phyloP scores from a whole-genome alignment of 37 sponge, comb jelly and placozoan genomes.

The Ephydatia muelleri region DNA sequence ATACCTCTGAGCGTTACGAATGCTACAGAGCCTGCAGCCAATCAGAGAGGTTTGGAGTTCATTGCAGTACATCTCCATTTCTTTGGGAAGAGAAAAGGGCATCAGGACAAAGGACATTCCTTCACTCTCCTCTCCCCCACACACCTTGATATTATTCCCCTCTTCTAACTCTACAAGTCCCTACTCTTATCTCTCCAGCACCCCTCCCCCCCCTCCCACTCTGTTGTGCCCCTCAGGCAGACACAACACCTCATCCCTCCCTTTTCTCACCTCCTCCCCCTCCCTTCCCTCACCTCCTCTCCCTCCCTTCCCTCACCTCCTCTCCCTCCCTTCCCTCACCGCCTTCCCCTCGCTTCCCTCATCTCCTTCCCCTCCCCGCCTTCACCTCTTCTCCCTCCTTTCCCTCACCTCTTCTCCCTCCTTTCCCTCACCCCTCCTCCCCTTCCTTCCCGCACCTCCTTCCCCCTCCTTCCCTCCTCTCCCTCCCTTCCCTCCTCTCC shows the following conservation, averaged over 20 bases:
- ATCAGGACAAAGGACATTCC: too few relatives aligned
- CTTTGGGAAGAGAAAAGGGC: neutral
- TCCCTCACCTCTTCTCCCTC: neutral
- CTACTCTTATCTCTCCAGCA: too few relatives aligned
- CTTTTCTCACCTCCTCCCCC: neutral
- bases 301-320: neutral
- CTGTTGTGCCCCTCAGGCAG: too few relatives aligned
- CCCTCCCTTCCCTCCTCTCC: too few relatives aligned
- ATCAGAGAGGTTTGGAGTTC: constrained; percentile 42
- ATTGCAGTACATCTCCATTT: constrained; percentile 43
- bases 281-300: neutral
- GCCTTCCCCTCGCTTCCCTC: too few relatives aligned
- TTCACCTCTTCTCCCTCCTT: neutral
- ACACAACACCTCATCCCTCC: too few relatives aligned
- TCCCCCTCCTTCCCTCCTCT: too few relatives aligned
- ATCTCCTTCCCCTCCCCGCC: neutral
- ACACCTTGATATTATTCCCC: too few relatives aligned
- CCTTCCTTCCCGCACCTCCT: constrained; percentile 2
- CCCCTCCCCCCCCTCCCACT: too few relatives aligned
- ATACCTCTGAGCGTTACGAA: constrained; percentile 33
- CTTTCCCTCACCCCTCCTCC: too few relatives aligned
- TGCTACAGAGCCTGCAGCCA: constrained; percentile 26
- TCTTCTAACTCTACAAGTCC: too few relatives aligned
- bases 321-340: neutral
- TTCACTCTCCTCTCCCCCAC: neutral